These are phyloP conservation scores for Euschistus heros DNA, from an alignment of 1,140 invertebrate species.

Conservation along the genomic window DNA sequence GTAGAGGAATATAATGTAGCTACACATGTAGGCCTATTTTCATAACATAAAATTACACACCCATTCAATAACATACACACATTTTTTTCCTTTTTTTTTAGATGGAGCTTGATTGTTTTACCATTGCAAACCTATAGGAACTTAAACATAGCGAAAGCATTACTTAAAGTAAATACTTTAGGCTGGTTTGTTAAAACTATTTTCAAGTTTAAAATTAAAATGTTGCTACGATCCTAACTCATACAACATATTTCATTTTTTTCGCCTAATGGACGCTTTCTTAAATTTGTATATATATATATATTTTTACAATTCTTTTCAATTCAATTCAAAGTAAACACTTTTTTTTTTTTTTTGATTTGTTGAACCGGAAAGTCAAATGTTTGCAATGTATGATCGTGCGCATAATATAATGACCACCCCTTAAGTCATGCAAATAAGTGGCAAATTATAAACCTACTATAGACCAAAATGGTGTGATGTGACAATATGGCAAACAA, in stretches of 20 bases:
- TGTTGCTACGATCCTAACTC: conserved; percentile 11
- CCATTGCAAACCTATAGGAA: conserved; percentile 27
- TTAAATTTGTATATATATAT: conserved; percentile 15
- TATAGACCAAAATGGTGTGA: conserved; percentile 17
- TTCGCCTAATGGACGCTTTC: conserved; percentile 15
- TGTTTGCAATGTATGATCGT: conserved; percentile 22
- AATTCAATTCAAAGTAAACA: neutral
- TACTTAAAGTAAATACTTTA: conserved; percentile 15
- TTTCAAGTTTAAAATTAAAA: conserved; percentile 16
- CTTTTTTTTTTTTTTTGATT: neutral
- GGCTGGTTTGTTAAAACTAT: conserved; percentile 11
- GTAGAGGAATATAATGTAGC: conserved; percentile 20
- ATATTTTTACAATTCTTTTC: conserved; percentile 16
- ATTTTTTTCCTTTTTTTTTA: conserved; percentile 17
- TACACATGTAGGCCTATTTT: conserved; percentile 28
- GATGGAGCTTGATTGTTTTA: conserved; percentile 25
- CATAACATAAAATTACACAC: conserved; percentile 26
- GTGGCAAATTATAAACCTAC: conserved; percentile 17
- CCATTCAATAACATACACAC: conserved; percentile 28
- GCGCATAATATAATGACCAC: conserved; percentile 22
- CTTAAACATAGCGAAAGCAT: conserved; percentile 27
- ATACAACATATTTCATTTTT: conserved; percentile 16
- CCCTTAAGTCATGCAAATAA: conserved; percentile 16
- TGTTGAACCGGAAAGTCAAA: conserved; percentile 17
- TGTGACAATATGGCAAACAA: conserved; percentile 25